A percentile compares a stretch with the other conserved stretches of the same genome.
Evolutionary conservation across 2,888 invertebrate species (phyloP).

Genomic region (Drosophila robusta): DNA sequence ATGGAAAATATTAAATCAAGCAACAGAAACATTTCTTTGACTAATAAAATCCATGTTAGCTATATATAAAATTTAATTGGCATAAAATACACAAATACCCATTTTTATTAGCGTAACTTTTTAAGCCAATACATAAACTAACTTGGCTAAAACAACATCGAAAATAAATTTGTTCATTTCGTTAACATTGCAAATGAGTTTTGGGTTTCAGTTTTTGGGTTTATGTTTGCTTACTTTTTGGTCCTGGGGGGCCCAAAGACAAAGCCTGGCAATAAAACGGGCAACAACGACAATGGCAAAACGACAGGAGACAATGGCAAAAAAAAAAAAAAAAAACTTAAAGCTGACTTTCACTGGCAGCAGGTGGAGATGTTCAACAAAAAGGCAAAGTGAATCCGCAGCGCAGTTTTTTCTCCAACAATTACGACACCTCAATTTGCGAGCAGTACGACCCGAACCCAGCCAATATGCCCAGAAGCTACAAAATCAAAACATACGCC

Average conservation of each 20-base stretch:
- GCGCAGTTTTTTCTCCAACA: conserved; percentile 46
- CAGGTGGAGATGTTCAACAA: conserved; percentile 55
- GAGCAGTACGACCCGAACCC: conserved; percentile 8
- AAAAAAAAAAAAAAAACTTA: conserved; percentile 24
- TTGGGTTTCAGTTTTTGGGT: conserved; percentile 12
- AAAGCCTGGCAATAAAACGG: conserved; percentile 15
- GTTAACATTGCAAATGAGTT: conserved; percentile 68
- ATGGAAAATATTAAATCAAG: no score
- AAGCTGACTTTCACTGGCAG: conserved; percentile 72
- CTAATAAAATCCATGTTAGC: not conserved
- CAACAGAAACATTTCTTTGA: not conserved
- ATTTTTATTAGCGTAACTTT: not conserved
- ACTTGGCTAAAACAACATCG: conserved; percentile 2
- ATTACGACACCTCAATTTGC: conserved; percentile 80
- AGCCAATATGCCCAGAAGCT: conserved; percentile 71
- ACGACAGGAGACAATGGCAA: conserved; percentile 54
- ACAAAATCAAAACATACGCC: conserved; percentile 61
- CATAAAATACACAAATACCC: not conserved
- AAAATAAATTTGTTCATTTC: conserved; percentile 44
- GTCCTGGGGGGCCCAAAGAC: conserved; percentile 42
- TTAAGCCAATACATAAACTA: not conserved
- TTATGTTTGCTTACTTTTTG: conserved; percentile 4
- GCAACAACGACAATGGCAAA: not conserved
- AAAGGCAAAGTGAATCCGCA: conserved; percentile 47
- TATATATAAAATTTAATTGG: not conserved